Percentiles rank a stretch among this genome's conserved stretches.
phyloP scores from a whole-genome alignment of 1,140 invertebrate genomes.

The Maconellicoccus hirsutus region DNA sequence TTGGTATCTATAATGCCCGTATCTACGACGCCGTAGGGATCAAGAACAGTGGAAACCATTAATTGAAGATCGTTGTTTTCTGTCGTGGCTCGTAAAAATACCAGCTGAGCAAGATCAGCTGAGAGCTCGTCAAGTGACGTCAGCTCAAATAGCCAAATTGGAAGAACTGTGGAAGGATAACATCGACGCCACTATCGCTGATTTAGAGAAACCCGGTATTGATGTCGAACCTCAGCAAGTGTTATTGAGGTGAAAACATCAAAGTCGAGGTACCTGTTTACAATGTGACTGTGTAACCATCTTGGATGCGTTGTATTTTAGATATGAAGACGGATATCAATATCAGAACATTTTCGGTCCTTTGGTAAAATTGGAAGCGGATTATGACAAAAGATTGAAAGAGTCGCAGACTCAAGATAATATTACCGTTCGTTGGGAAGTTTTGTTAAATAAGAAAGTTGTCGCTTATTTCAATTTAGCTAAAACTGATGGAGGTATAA shows the following conservation, averaged over 20 bases:
- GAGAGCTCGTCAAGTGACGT: conserved; percentile 86
- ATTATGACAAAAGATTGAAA: conserved; percentile 96
- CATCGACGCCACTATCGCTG: conserved; percentile 94
- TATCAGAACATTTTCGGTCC: conserved; percentile 98
- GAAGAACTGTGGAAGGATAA: conserved; percentile 99
- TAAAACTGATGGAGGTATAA: conserved; percentile 75
- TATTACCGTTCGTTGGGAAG: conserved; percentile 96
- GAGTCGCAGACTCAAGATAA: conserved; percentile 98
- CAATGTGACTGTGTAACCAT: not conserved
- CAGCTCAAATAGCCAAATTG: conserved; percentile 92
- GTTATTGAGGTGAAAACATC: conserved; percentile 52
- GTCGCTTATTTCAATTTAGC: conserved; percentile 96
- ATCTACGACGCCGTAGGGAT: conserved; percentile 49
- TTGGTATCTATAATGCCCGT: too few relatives aligned
- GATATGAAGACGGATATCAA: conserved; percentile 97
- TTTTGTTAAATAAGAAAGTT: conserved; percentile 95
- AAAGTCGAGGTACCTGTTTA: too few relatives aligned
- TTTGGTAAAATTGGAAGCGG: conserved; percentile 91
- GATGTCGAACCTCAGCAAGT: conserved; percentile 97
- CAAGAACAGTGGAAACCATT: conserved; percentile 98
- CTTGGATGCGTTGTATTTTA: conserved; percentile 31
- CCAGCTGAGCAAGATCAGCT: conserved; percentile 92
- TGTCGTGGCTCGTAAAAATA: conserved; percentile 94
- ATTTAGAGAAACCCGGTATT: conserved; percentile 92
- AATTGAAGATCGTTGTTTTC: conserved; percentile 87